These are phyloP conservation scores for Oreocharis arfaki DNA, from an alignment of 2,113 vertebrate species.

Conservation along the genomic window DNA sequence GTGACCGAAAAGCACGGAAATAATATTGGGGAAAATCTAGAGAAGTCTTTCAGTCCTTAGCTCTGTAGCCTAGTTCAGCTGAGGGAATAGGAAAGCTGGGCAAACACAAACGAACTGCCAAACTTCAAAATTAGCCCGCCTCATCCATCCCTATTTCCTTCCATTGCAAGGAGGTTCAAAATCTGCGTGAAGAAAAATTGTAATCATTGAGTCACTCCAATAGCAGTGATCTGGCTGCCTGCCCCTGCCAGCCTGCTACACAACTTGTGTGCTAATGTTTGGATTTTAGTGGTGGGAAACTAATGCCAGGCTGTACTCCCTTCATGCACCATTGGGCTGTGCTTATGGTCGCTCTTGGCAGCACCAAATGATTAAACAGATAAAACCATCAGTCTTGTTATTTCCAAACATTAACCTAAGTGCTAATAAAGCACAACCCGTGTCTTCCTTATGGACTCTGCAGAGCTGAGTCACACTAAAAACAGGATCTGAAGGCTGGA, in stretches of 20 bases:
- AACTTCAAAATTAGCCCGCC: background rate
- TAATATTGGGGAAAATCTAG: background rate
- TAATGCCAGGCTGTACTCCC: slow-evolving; percentile 16
- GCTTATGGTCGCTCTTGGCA: slow-evolving; percentile 56
- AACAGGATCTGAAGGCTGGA: slow-evolving; percentile 52
- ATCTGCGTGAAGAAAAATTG: background rate
- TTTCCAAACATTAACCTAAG: slow-evolving; percentile 71
- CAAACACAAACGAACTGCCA: background rate
- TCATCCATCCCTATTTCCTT: background rate
- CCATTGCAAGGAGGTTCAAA: background rate
- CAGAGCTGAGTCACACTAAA: slow-evolving; percentile 66
- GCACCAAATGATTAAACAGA: slow-evolving; percentile 54
- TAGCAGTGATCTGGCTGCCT: slow-evolving; percentile 18
- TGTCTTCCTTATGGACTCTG: slow-evolving; percentile 46
- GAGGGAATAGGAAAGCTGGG: background rate
- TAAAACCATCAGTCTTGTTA: slow-evolving; percentile 64
- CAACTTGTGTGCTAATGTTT: slow-evolving; percentile 30
- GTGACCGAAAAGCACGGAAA: fast-evolving
- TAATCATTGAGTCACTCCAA: slow-evolving; percentile 6
- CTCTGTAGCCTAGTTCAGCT: background rate
- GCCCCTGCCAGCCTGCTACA: slow-evolving; percentile 37
- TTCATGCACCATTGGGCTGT: slow-evolving; percentile 38
- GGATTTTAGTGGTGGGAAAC: slow-evolving; percentile 27
- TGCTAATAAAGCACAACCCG: slow-evolving; percentile 52
- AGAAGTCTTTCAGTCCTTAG: background rate